phyloP scores from a whole-genome alignment of 64 coral and sea anemone species.

The Montipora foliosa region DNA sequence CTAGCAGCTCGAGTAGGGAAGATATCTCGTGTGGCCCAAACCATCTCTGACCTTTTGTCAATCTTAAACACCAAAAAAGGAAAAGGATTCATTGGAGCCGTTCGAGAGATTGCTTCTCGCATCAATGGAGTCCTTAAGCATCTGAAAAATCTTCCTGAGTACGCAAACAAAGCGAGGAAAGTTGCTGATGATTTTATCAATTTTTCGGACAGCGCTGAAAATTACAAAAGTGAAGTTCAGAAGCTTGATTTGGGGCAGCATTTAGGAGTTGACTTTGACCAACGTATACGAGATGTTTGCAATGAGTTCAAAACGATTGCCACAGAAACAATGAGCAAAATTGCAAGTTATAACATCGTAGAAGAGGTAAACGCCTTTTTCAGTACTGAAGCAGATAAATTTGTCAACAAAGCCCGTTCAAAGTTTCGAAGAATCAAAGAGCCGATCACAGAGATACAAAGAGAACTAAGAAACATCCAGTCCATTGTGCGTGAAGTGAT shows the following conservation, averaged over 20 bases:
- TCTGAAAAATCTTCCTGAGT: conserved; percentile 75
- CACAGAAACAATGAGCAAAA: conserved; percentile 62
- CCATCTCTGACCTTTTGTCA: conserved; percentile 73
- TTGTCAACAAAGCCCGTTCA: conserved; percentile 65
- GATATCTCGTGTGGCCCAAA: conserved; percentile 70
- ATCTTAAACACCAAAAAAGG: conserved; percentile 76
- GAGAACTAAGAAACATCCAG: conserved; percentile 69
- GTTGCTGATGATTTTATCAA: conserved; percentile 84
- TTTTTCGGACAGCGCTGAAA: conserved; percentile 79
- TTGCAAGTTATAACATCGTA: conserved; percentile 71
- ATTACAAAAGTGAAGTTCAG: conserved; percentile 72
- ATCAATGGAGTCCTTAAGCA: conserved; percentile 73
- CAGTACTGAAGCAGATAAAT: conserved; percentile 66
- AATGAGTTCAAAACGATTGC: conserved; percentile 76
- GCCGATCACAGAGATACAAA: conserved; percentile 70
- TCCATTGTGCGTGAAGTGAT: conserved; percentile 64
- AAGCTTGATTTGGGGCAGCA: conserved; percentile 78
- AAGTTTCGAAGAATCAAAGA: conserved; percentile 82
- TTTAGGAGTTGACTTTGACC: conserved; percentile 85
- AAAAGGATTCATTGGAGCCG: conserved; percentile 55
- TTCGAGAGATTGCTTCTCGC: conserved; percentile 71
- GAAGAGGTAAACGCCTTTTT: conserved; percentile 79
- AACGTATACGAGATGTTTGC: conserved; percentile 73
- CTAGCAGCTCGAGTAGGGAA: conserved; percentile 74
- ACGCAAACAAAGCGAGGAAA: conserved; percentile 86